Conservation (phyloP, 1,140 invertebrate species). For the Drosophila azteca region DNA sequence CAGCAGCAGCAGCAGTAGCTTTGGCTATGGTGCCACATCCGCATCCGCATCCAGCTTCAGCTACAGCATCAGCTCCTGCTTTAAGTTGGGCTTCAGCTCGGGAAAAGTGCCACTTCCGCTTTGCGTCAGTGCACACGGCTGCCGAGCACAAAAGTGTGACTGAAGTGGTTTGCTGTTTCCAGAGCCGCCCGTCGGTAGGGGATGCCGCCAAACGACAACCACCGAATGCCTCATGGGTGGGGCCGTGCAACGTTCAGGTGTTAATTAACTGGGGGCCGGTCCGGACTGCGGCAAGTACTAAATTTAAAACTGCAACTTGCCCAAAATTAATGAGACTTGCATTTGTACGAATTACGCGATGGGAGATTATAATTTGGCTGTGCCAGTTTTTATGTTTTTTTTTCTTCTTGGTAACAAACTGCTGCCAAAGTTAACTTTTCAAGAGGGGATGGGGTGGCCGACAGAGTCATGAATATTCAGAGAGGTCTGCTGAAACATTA, state of each 20-base stretch:
- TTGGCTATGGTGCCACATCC: slow-evolving; percentile 1
- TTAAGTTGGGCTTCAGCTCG: slow-evolving; percentile 39
- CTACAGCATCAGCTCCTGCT: slow-evolving; percentile 6
- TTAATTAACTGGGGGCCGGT: slow-evolving; percentile 70
- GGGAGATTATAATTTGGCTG: slow-evolving; percentile 19
- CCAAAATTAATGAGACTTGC: slow-evolving; percentile 75
- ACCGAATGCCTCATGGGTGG: not conserved
- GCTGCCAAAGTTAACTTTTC: slow-evolving; percentile 19
- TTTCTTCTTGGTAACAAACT: slow-evolving; percentile 1
- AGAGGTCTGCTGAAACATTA: slow-evolving; percentile 1
- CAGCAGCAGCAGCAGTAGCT: slow-evolving; percentile 32
- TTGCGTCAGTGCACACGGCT: slow-evolving; percentile 74
- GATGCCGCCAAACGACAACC: not conserved
- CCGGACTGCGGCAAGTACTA: slow-evolving; percentile 45
- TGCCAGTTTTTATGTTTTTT: no score
- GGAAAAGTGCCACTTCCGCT: slow-evolving; percentile 76
- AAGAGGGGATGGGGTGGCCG: slow-evolving; percentile 6
- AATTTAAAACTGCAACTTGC: slow-evolving; percentile 74
- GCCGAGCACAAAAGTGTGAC: slow-evolving; percentile 73
- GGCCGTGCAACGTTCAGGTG: slow-evolving; percentile 47
- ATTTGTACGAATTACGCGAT: slow-evolving; percentile 44
- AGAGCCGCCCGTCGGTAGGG: no score
- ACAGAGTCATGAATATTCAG: slow-evolving; percentile 27
- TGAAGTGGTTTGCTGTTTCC: slow-evolving; percentile 57
- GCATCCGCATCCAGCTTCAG: not conserved